These are phyloP conservation scores for Morone chrysops DNA, from an alignment of 2,113 vertebrate genomes.

Conservation along the genomic window DNA sequence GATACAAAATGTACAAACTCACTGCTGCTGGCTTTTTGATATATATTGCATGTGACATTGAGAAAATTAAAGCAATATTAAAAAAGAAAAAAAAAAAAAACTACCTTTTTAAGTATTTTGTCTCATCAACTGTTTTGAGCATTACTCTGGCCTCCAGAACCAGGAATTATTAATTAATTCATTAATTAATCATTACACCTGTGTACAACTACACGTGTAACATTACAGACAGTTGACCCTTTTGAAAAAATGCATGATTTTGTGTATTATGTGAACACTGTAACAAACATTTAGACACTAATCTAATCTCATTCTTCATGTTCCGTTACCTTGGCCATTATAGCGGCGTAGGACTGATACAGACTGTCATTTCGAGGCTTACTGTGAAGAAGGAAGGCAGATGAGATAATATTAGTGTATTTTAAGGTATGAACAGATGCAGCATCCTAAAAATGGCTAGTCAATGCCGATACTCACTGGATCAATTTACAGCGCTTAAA, in stretches of 20 bases:
- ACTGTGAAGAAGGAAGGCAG: conserved; percentile 71
- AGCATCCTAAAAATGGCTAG: not conserved
- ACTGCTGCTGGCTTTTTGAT: not conserved
- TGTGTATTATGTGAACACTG: not conserved
- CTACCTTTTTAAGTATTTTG: not conserved
- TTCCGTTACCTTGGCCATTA: conserved; percentile 93
- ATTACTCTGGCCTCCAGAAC: not conserved
- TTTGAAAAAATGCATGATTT: not conserved
- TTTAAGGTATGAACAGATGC: not conserved
- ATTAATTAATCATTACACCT: no score
- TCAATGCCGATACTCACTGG: not conserved
- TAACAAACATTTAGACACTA: not conserved
- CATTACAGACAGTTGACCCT: no score
- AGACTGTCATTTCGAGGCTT: conserved; percentile 90
- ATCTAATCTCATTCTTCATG: not conserved
- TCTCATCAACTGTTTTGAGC: no score
- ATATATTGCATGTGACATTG: not conserved
- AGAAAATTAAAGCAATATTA: not conserved
- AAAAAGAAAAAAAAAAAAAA: not conserved
- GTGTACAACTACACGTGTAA: no score
- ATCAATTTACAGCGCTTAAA: conserved; percentile 4
- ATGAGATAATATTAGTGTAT: conserved; percentile 2
- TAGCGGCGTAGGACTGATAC: conserved; percentile 92
- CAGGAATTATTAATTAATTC: not conserved
- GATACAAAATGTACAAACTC: not conserved